A percentile compares a stretch with the other conserved stretches of the same genome.
phyloP scores from a whole-genome alignment of 2,888 invertebrate genomes.

The Agonopterix heracliana region DNA sequence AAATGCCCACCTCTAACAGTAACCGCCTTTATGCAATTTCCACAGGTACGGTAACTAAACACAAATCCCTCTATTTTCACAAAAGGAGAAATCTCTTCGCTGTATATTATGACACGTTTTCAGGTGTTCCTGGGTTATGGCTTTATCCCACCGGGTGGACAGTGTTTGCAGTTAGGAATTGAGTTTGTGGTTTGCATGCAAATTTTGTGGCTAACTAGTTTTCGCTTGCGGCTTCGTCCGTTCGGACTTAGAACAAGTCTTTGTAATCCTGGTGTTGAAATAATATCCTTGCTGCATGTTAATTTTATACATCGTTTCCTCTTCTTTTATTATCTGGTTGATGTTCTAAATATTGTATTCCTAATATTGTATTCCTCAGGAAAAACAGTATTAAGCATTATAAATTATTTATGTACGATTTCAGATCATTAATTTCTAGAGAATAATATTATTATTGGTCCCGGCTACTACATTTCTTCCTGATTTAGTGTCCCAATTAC shows the following conservation, averaged over 20 bases:
- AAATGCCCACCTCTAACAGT: background rate
- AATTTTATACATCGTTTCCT: background rate
- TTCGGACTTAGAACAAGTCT: background rate
- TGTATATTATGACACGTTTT: slow-evolving; percentile 23
- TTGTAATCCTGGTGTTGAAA: background rate
- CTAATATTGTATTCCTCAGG: too few species aligned
- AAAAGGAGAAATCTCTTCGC: slow-evolving; percentile 18
- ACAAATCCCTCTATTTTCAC: slow-evolving; percentile 11
- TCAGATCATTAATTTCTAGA: too few species aligned
- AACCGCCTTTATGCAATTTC: slow-evolving; percentile 5
- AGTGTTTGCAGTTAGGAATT: slow-evolving; percentile 14
- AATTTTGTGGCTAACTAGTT: background rate
- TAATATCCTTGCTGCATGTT: background rate
- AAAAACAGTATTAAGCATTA: too few species aligned
- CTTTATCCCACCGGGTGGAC: slow-evolving; percentile 2
- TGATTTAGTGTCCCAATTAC: too few species aligned
- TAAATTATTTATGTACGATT: too few species aligned
- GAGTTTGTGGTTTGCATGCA: slow-evolving; percentile 5
- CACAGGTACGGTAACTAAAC: slow-evolving; percentile 1
- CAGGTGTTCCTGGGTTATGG: slow-evolving; percentile 8
- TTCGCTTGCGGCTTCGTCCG: background rate
- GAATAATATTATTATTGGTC: too few species aligned
- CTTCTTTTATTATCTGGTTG: background rate
- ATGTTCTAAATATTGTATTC: too few species aligned
- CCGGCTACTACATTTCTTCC: too few species aligned